Evolutionary conservation across 23 tunicate genomes (phyloP).

Genomic region (Oikopleura albicans): DNA sequence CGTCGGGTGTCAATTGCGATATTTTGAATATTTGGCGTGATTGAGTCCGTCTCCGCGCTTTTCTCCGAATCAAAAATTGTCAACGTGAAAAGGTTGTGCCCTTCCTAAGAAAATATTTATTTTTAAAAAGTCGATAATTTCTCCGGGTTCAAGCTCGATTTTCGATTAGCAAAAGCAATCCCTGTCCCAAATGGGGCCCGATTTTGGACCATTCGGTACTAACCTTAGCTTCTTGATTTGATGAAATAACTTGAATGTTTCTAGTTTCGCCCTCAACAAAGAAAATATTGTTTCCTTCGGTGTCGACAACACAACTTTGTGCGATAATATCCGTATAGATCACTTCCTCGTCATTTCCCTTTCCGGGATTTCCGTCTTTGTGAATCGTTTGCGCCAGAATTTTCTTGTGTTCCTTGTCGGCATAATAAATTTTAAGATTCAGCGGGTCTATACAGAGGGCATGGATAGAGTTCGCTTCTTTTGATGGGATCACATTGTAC

Average conservation of each 20-base stretch:
- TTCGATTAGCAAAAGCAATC: too few species aligned
- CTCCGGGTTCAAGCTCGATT: too few species aligned
- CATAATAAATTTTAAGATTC: background rate
- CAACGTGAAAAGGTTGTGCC: too few species aligned
- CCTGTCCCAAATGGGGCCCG: too few species aligned
- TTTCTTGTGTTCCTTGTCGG: background rate
- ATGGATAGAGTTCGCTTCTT: background rate
- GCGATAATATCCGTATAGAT: background rate
- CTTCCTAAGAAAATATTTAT: too few species aligned
- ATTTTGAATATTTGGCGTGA: constrained; percentile 6
- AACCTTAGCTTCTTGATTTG: background rate
- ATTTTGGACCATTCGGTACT: too few species aligned
- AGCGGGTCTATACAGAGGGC: background rate
- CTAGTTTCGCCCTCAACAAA: background rate
- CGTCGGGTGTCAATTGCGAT: background rate
- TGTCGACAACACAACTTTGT: background rate
- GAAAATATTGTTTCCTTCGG: background rate
- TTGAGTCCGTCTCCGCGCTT: background rate
- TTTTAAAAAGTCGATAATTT: too few species aligned
- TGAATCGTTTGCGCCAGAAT: background rate
- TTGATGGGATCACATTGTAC: constrained; percentile 6
- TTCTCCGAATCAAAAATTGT: background rate
- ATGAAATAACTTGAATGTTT: constrained; percentile 1
- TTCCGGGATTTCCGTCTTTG: background rate
- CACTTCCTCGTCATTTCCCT: background rate